Evolutionary conservation across 2,888 invertebrate species (phyloP).

Genomic region (Scelioninae gen. 1): DNA sequence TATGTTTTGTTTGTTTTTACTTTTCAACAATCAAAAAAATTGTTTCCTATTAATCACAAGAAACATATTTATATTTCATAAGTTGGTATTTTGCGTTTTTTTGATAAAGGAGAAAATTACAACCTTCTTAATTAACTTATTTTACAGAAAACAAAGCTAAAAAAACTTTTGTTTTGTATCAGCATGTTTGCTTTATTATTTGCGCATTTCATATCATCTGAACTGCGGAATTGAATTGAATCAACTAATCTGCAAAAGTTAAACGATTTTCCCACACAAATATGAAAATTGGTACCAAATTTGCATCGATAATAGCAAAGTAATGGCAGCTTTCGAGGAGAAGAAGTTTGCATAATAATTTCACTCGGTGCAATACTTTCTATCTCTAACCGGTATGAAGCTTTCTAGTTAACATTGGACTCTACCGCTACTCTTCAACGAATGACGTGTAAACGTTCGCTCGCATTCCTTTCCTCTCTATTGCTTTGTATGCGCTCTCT

Average conservation of each 20-base stretch:
- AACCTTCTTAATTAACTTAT: slow-evolving; percentile 27
- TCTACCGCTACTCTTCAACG: slow-evolving; percentile 54
- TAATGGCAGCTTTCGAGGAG: slow-evolving; percentile 41
- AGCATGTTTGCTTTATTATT: slow-evolving; percentile 20
- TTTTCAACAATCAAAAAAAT: too few species aligned
- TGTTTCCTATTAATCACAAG: too few species aligned
- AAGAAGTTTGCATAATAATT: slow-evolving; percentile 64
- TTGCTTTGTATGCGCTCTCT: slow-evolving; percentile 8
- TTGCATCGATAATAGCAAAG: slow-evolving; percentile 49
- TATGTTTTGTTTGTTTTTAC: too few species aligned
- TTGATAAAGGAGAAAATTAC: too few species aligned
- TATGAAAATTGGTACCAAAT: slow-evolving; percentile 32
- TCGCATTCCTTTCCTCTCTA: slow-evolving; percentile 30
- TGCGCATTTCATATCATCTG: background rate
- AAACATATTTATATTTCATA: too few species aligned
- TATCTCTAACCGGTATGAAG: slow-evolving; percentile 58
- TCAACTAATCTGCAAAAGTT: background rate
- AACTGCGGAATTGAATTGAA: slow-evolving; percentile 13
- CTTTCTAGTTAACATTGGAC: slow-evolving; percentile 66
- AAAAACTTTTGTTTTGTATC: background rate
- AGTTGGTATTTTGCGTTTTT: too few species aligned
- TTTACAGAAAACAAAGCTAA: slow-evolving; percentile 1
- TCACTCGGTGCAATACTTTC: slow-evolving; percentile 65
- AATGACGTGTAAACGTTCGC: slow-evolving; percentile 57
- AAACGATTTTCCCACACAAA: slow-evolving; percentile 31